Percentiles rank a stretch among this genome's conserved stretches.
These are phyloP conservation scores for Phymatocera aterrima DNA, from an alignment of 2,888 invertebrate genomes.

Conservation along the genomic window DNA sequence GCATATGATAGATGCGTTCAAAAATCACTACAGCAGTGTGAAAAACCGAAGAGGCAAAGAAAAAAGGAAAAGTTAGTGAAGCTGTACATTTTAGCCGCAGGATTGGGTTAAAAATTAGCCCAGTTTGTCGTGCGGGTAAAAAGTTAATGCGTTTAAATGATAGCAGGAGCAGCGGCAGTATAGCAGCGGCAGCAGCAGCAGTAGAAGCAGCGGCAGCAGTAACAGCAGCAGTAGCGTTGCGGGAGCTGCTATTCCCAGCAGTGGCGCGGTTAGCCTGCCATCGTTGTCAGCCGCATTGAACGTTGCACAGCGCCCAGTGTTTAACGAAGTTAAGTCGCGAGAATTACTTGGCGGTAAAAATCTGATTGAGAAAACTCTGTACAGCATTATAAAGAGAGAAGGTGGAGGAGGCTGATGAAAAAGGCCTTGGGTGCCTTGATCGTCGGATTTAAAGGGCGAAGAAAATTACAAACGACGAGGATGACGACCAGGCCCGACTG, in stretches of 20 bases:
- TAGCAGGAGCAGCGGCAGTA: not conserved
- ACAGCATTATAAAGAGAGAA: constrained; percentile 29
- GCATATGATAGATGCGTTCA: not conserved
- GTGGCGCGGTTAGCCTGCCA: not conserved
- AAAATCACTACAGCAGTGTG: not conserved
- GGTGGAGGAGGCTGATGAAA: constrained; percentile 36
- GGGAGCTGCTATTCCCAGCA: not conserved
- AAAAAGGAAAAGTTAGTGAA: not conserved
- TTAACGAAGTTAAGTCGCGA: constrained; percentile 68
- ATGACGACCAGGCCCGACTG: no score
- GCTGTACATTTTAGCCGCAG: constrained; percentile 1
- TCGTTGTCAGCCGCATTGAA: not conserved
- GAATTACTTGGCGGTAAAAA: constrained; percentile 69
- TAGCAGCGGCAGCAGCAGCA: not conserved
- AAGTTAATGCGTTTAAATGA: constrained; percentile 16
- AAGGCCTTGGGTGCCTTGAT: not conserved
- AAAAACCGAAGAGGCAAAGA: not conserved
- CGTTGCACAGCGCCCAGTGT: constrained; percentile 3
- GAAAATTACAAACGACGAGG: constrained; percentile 68
- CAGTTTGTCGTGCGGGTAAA: constrained; percentile 18
- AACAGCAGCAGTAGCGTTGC: not conserved
- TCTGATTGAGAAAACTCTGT: constrained; percentile 71
- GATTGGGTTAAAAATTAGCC: constrained; percentile 36
- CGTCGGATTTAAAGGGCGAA: constrained; percentile 9
- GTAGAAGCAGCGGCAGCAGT: not conserved